phyloP scores from a whole-genome alignment of 2,113 vertebrate species.

The Choloepus hoffmanni region DNA sequence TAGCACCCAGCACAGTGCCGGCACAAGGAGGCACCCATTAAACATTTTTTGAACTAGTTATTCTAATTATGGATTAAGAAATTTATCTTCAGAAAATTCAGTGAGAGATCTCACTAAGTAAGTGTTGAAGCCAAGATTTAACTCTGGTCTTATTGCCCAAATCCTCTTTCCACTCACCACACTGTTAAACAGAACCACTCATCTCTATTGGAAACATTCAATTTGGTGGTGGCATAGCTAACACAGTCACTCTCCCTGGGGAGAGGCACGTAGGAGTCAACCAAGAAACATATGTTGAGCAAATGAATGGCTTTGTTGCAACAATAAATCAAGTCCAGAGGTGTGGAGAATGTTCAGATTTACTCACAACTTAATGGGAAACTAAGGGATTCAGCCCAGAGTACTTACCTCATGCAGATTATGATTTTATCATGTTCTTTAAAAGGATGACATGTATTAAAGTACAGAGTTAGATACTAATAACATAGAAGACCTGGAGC shows the following conservation, averaged over 20 bases:
- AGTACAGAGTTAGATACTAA: neutral
- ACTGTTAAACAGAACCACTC: slow-evolving; percentile 4
- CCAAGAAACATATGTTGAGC: slow-evolving; percentile 61
- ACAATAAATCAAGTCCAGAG: neutral
- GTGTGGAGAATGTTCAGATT: slow-evolving; percentile 50
- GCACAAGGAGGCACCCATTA: neutral
- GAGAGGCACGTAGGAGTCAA: slow-evolving; percentile 49
- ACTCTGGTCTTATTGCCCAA: neutral
- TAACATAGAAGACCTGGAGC: neutral
- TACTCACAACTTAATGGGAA: slow-evolving; percentile 23
- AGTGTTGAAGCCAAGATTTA: slow-evolving; percentile 50
- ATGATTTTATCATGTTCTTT: neutral
- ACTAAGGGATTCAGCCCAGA: neutral
- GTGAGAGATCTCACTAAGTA: neutral
- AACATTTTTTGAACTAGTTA: neutral
- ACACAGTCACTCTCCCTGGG: slow-evolving; percentile 26
- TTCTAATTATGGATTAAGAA: slow-evolving; percentile 14
- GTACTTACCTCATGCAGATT: neutral
- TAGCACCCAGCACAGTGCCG: neutral
- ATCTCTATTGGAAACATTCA: slow-evolving; percentile 2
- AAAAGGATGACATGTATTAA: neutral
- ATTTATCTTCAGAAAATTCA: slow-evolving; percentile 22
- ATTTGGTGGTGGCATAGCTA: slow-evolving; percentile 56
- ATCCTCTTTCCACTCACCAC: neutral
- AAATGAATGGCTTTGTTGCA: slow-evolving; percentile 44